Percentiles rank a stretch among this genome's conserved stretches.
phyloP scores from a whole-genome alignment of 2,797 vertebrate species.

The Lacerta agilis region DNA sequence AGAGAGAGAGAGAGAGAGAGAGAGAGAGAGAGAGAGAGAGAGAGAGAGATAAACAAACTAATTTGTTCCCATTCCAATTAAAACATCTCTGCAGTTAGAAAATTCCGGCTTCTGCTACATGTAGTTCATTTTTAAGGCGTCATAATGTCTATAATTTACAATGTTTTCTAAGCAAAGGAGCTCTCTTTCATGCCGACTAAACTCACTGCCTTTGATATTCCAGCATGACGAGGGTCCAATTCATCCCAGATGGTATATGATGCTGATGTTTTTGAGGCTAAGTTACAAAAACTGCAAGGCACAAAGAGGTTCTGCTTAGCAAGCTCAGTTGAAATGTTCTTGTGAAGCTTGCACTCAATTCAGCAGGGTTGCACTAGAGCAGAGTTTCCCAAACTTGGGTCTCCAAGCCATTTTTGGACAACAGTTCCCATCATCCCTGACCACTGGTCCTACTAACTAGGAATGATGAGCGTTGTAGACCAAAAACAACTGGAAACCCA shows the following conservation, averaged over 20 bases:
- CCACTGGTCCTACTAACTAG: no score
- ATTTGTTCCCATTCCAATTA: slow-evolving; percentile 50
- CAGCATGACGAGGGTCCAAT: not conserved
- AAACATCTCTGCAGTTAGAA: slow-evolving; percentile 43
- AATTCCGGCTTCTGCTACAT: slow-evolving; percentile 19
- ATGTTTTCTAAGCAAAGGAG: slow-evolving; percentile 27
- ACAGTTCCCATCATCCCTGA: no score
- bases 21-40: not conserved
- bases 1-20: no score
- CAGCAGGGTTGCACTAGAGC: not conserved
- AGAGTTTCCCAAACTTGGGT: no score
- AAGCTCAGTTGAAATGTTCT: not conserved
- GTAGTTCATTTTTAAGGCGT: not conserved
- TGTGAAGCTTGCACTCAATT: not conserved
- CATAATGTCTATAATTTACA: slow-evolving; percentile 35
- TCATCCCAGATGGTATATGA: not conserved
- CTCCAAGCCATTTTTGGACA: no score
- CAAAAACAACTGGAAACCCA: no score
- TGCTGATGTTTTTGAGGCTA: not conserved
- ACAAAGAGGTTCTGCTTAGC: not conserved
- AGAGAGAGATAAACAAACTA: slow-evolving; percentile 47
- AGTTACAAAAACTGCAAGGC: not conserved
- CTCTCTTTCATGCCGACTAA: slow-evolving; percentile 25
- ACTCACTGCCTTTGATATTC: slow-evolving; percentile 10
- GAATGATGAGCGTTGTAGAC: no score